Evolutionary conservation across 2,797 vertebrate species (phyloP).

Genomic region (Psittacula echo): DNA sequence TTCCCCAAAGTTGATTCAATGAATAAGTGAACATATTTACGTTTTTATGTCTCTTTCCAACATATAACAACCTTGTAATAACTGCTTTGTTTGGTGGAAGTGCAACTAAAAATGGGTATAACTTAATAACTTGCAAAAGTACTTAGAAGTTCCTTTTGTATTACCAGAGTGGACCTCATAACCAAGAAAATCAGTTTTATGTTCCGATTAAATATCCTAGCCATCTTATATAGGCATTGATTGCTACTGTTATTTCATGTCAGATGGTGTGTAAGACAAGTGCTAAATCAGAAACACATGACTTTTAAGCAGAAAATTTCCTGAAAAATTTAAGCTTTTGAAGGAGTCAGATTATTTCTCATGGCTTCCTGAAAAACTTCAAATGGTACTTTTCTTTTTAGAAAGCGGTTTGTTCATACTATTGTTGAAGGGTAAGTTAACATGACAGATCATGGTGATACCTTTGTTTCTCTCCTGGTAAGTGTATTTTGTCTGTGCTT

Average conservation of each 20-base stretch:
- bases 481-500: not conserved
- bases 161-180: not conserved
- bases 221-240: not conserved
- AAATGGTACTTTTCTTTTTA: not conserved
- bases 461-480: not conserved
- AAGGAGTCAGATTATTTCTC: not conserved
- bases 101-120: not conserved
- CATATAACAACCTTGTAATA: not conserved
- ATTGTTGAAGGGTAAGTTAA: not conserved
- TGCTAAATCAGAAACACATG: not conserved
- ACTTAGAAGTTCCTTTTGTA: not conserved
- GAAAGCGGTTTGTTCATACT: not conserved
- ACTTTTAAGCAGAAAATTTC: not conserved
- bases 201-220: not conserved
- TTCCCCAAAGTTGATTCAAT: not conserved
- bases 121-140: not conserved
- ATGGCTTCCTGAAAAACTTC: not conserved
- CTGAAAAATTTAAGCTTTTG: not conserved
- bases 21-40: not conserved
- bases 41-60: not conserved
- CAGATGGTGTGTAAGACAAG: not conserved
- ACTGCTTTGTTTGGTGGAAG: not conserved
- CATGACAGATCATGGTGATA: rapidly evolving
- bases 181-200: not conserved
- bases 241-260: not conserved